Base-by-base conservation (phyloP, 2,888 invertebrate species). In the Polymixis flavicincta region DNA sequence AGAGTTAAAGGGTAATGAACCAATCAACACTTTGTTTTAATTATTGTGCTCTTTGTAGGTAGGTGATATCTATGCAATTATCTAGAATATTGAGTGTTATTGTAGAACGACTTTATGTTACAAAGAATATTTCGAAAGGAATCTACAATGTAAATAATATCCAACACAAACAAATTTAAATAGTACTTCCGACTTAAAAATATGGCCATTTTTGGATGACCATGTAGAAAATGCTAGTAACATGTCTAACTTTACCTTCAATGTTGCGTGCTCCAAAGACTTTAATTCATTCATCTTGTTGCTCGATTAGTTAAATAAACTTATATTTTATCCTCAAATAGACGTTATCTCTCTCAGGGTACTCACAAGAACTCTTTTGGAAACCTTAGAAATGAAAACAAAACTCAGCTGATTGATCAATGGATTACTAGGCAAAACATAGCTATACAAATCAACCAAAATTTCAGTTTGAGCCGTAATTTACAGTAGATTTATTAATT, bases 221-320 rank as follows among this genome's bases (percentile, higher is more conserved):
- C 61, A 59, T 63, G 42, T 64, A 60, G 8, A 73, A 64, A 54
- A 59, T 71, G 22, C 42, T 74, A 78, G 61, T 78, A 84, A 82
- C 68, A 86, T 83, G 86, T 86, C 80, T 63, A 72, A 76, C 84
- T 87, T 93, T 96, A 98, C 98, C 97, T 99, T 99, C 85, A 99
- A 97, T 45, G 99, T 99, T 70, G 99, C 98, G 96, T 99, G 99
- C 95, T 99, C 99, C 92, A 99, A 96, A 85, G 99, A 98, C 95
- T 98, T 99, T 82, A 99, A 97, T 96, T 99, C 99, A 93, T 98
- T 98, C 99, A 99, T 99, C 90, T 91, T 96, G 80, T 73, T 71
- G 63, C 85, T 82, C 25, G 72, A 81, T 74, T 72, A 72, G 32
- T 63, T 83, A 45, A 50, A 78, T 78, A 64, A 68, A 64, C 74